These are phyloP conservation scores for Sinocyclocheilus anophthalmus DNA, from an alignment of 2,113 vertebrate species.

Conservation along the genomic window DNA sequence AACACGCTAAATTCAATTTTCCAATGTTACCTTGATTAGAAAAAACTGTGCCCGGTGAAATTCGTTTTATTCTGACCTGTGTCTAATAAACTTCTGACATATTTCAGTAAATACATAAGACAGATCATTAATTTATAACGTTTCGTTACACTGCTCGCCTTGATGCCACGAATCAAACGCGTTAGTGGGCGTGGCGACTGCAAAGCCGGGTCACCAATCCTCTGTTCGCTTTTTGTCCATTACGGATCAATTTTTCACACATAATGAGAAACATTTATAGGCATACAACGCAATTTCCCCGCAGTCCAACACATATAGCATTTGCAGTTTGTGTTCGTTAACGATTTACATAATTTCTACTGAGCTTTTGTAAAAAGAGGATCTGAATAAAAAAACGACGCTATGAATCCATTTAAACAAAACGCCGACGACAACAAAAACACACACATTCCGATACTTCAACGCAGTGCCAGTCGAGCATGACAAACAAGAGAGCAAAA, in stretches of 20 bases:
- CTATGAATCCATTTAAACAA: conserved; percentile 27
- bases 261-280: conserved; percentile 77
- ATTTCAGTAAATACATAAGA: conserved; percentile 52
- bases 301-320: conserved; percentile 53
- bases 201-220: conserved; percentile 56
- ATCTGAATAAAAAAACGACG: conserved; percentile 33
- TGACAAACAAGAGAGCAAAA: conserved; percentile 66
- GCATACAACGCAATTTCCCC: conserved; percentile 63
- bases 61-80: conserved; percentile 11
- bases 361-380: conserved; percentile 21
- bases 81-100: conserved; percentile 32
- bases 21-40: conserved; percentile 55
- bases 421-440: conserved; percentile 50
- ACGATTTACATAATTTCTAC: conserved; percentile 58
- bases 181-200: conserved; percentile 40
- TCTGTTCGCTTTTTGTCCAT: conserved; percentile 66
- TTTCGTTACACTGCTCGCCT: conserved; percentile 43
- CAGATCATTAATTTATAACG: conserved; percentile 45
- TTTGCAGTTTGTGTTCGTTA: conserved; percentile 62
- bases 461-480: conserved; percentile 54
- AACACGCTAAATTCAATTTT: conserved; percentile 60
- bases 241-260: conserved; percentile 78
- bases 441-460: conserved; percentile 52
- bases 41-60: conserved; percentile 25
- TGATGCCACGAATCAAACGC: conserved; percentile 52